These are phyloP conservation scores for Proterorhinus semilunaris DNA, from an alignment of 2,113 vertebrate species.

Conservation along the genomic window DNA sequence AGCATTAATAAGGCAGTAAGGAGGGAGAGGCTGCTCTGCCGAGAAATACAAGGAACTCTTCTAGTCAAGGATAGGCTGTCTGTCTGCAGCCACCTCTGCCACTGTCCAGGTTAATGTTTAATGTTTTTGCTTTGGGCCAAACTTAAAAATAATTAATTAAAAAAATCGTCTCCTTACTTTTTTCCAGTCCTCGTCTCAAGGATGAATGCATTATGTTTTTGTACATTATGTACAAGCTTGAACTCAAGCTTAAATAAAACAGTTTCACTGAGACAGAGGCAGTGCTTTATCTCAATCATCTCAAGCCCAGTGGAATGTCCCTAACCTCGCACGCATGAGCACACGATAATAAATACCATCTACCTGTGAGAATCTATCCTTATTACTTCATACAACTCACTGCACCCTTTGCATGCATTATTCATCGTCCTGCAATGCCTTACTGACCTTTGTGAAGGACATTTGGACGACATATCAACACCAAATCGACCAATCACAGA, in stretches of 20 bases:
- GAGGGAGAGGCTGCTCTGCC: slow-evolving; percentile 19
- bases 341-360: slow-evolving; percentile 41
- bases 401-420: slow-evolving; percentile 52
- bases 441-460: slow-evolving; percentile 68
- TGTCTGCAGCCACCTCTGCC: background rate
- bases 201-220: too few species aligned
- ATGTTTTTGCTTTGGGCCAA: background rate
- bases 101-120: background rate
- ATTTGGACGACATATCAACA: slow-evolving; percentile 57
- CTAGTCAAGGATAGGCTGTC: background rate
- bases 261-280: background rate
- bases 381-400: slow-evolving; percentile 50
- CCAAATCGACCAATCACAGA: slow-evolving; percentile 61
- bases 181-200: too few species aligned
- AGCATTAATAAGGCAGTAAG: slow-evolving; percentile 54
- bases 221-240: too few species aligned
- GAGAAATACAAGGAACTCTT: slow-evolving; percentile 28
- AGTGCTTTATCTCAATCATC: background rate
- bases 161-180: background rate
- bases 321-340: slow-evolving; percentile 31
- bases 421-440: slow-evolving; percentile 57
- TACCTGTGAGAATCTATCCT: slow-evolving; percentile 59
- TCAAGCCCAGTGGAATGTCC: slow-evolving; percentile 26
- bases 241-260: too few species aligned
- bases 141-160: background rate